Percentiles rank a stretch among this genome's conserved stretches.
phyloP scores from a whole-genome alignment of 2,888 invertebrate species.

The Leucoma salicis region DNA sequence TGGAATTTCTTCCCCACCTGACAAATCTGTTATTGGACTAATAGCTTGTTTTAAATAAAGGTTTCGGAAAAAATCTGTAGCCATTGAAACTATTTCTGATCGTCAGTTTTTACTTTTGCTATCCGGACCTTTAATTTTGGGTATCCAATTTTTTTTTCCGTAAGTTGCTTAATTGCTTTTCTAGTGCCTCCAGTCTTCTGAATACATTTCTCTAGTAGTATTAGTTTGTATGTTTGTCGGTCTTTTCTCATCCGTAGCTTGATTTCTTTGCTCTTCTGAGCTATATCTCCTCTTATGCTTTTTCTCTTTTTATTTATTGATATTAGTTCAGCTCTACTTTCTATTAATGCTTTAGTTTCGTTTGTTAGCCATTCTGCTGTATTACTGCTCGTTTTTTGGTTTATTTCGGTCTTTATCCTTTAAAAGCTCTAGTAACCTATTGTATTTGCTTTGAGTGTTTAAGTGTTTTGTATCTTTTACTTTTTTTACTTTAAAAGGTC shows the following conservation, averaged over 20 bases:
- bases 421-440: not conserved
- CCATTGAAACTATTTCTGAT: not conserved
- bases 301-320: not conserved
- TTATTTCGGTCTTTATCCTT: not conserved
- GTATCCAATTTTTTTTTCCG: not conserved
- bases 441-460: not conserved
- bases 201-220: not conserved
- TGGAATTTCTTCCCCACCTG: not conserved
- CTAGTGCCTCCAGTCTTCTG: not conserved
- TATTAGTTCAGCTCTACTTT: slow-evolving; percentile 1
- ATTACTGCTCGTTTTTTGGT: not conserved
- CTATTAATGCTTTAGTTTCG: not conserved
- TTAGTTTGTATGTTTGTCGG: not conserved
- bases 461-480: not conserved
- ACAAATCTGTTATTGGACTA: not conserved
- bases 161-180: not conserved
- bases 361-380: not conserved
- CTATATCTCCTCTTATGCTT: slow-evolving; percentile 1
- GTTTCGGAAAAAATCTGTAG: not conserved
- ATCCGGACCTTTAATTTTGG: not conserved
- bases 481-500: not conserved
- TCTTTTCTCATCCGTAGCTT: not conserved
- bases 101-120: not conserved
- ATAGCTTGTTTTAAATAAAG: not conserved
- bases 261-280: not conserved